Evolutionary conservation across 1,140 invertebrate genomes (phyloP), one percentile per base, ranked within the genome.

Genomic region (Stenopsyche tienmushanensis): DNA sequence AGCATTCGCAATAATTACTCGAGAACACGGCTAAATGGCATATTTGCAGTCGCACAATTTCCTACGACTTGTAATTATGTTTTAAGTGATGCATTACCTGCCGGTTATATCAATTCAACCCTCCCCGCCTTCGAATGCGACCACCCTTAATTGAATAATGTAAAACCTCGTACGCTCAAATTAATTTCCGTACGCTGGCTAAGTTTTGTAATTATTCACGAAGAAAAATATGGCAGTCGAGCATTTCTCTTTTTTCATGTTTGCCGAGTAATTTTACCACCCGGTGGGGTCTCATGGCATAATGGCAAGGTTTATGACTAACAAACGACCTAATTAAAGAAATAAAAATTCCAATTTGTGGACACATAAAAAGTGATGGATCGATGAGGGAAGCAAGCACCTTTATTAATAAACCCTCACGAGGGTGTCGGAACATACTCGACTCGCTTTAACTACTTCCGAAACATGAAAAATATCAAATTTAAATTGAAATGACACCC

Each of bases 161-260:
- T 34, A 52, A 62, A 60, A 45, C 58, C 41, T 60, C 42, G 18
- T 25, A 23, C 39, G 60, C 21, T 59, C 21, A 59, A 63, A 63
- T 63, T 53, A 52, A 63, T 52, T 63, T 47, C 34, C 62, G 59
- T 45, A 50, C 62, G 49, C 20, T 26, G 18, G 60, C 42, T 34
- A 63, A 24, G 50, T 23, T 45, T 49, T 26, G 47, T 57, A 65
- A 65, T 65, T 54, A 65, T 54, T 65, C 57, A 65, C 47, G 54
- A 57, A 57, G 53, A 49, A 65, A 65, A 65, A 34, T 21, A 57
- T 50, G 44, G 47, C 29, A 45, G 45, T 63, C 41, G 62, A 7
- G 29, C 5, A 13, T 34, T 34, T 34, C 13, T 13, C 29, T 20
- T 52, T 7, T 52, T 21, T 52, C 29, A 10, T 58, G 45, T 62